Evolutionary conservation across 2,888 invertebrate species (phyloP), one percentile per base, ranked within the genome.

Genomic region (Nesidiocoris tenuis): DNA sequence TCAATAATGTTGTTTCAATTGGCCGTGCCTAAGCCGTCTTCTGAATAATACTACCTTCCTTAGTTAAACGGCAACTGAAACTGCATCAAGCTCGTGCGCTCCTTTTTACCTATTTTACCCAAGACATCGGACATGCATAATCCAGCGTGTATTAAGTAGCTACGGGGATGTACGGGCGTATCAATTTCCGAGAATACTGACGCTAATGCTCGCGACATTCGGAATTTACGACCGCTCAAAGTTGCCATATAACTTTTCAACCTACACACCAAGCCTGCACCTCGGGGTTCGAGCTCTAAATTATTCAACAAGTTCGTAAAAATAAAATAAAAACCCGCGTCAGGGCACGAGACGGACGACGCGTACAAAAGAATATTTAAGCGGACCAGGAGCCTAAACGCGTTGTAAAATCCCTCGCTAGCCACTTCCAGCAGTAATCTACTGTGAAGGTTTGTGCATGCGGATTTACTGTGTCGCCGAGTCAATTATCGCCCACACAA

Each of bases 241-340:
- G 21, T 17, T 70, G 3, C 12, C 39, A 12, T 39, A 12, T 39
- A 39, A 39, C 5, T 39, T 39, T 39, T 12, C 39, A 39, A 39
- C 39, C 39, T 39, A 39, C 39, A 39, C 39, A 39, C 39, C 5
- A 39, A 39, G 39, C 39, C 12, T 39, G 39, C 39, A 39, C 39
- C 39, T 39, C 39, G 39, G 39, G 24, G 59, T 70, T 70, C 24
- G 57, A 56, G 23, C 70, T 24, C 57, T 70, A 70, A 70, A 70
- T 70, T 70, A 70, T 70, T 70, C 70, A 70, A 70, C 70, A 70
- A 70, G 70, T 70, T 70, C 70, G 59, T 70, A 70, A 39, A 39
- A 39, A 39, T 39, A 39, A 39, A 39, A 39, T 39, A 39, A 70
- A 70, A 59, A 16, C 5, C 59, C 24, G 16, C 3, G n/a, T 12